Evolutionary conservation across 2,797 vertebrate species (phyloP), one percentile per base, ranked within the genome.

Genomic region (Lindbergichthys nudifrons): DNA sequence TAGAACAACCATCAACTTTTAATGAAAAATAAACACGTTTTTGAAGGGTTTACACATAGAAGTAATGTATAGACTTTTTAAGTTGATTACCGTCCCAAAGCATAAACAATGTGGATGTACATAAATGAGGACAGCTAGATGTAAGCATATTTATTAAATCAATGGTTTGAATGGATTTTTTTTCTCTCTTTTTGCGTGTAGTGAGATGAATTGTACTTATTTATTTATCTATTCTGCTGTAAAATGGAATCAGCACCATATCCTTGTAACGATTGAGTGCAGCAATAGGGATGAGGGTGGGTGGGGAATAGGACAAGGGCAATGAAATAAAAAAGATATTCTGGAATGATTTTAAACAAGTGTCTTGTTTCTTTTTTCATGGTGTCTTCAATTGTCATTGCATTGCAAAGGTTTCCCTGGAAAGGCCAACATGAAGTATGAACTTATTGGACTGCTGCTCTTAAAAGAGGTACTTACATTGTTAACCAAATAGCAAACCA

Each of bases 191-290:
- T 91, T 90, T 90, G 89, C 80, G 92, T 93, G 92, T 93, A 92
- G 92, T 92, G 88, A 91, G 87, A 92, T 89, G 85, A 93, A 93
- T 87, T 93, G 92, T 92, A 91, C 81, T 75, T 92, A 93, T 91
- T 93, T 94, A 93, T 93, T 93, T 92, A 92, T 93, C 89, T 91
- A 89, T 87, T 91, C 89, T 87, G 90, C 88, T 92, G 91, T 92
- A 89, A 92, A 92, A 92, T 79, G 83, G 87, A 91, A 93, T 91
- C 87, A 82, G 89, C 91, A 92, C 90, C 92, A 92, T 94, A 91
- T 93, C 89, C 91, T 90, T 94, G 91, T 93, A 90, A 92, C 89
- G 86, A 90, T 75, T 85, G 83, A 86, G 87, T 90, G 87, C 88
- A 89, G 89, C 85, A 89, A 90, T 83, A 76, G 82, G 84, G 80